These are phyloP conservation scores for Coptotermes formosanus DNA, from an alignment of 1,140 invertebrate species.

Conservation along the genomic window DNA sequence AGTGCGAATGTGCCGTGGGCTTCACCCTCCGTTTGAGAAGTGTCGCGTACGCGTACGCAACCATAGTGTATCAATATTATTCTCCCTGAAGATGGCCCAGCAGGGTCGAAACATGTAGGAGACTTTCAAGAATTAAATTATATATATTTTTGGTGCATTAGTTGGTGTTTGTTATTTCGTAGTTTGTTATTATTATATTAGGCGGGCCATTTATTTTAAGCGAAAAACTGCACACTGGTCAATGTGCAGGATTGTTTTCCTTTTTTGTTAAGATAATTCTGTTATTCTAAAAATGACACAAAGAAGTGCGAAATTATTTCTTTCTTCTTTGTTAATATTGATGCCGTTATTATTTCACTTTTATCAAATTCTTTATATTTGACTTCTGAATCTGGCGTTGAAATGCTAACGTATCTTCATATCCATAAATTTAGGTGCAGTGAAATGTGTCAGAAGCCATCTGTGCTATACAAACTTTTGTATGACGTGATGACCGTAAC, in stretches of 20 bases:
- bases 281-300: background rate
- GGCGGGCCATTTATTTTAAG: too few species aligned
- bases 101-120: too few species aligned
- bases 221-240: too few species aligned
- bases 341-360: background rate
- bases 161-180: too few species aligned
- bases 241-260: background rate
- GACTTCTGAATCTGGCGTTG: background rate
- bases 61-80: too few species aligned
- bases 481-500: background rate
- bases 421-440: background rate
- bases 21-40: too few species aligned
- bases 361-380: background rate
- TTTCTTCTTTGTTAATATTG: background rate
- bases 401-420: background rate
- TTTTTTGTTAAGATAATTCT: background rate
- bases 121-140: too few species aligned
- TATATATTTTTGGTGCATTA: too few species aligned
- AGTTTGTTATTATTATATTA: too few species aligned
- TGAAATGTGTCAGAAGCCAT: background rate
- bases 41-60: too few species aligned
- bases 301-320: background rate
- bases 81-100: too few species aligned
- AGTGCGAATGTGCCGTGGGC: too few species aligned
- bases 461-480: background rate